Percentiles rank a stretch among this genome's conserved stretches.
Evolutionary conservation across 2,113 vertebrate species (phyloP).

Genomic region (Forbesichthys agassizii): DNA sequence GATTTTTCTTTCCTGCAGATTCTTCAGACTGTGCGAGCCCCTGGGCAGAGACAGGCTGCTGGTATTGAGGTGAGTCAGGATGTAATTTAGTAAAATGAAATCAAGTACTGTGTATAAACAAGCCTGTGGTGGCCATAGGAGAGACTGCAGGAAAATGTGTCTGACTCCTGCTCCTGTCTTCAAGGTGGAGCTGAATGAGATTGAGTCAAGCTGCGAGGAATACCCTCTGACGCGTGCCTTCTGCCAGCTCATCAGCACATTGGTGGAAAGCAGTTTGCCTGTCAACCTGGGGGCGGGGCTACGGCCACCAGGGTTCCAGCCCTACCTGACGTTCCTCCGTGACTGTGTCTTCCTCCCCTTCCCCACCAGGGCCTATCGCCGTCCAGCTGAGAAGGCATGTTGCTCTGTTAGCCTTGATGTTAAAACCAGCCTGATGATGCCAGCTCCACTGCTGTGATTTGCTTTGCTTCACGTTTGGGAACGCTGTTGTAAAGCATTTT

Average conservation of each 20-base stretch:
- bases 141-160: too few relatives aligned
- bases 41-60: slow-evolving; percentile 89
- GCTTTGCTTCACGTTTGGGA: too few relatives aligned
- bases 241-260: slow-evolving; percentile 89
- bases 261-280: slow-evolving; percentile 92
- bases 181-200: slow-evolving; percentile 95
- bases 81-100: too few relatives aligned
- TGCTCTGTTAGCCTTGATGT: not conserved
- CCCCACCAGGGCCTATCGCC: slow-evolving; percentile 92
- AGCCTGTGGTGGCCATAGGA: too few relatives aligned
- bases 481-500: too few relatives aligned
- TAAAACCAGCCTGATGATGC: not conserved
- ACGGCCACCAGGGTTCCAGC: slow-evolving; percentile 92
- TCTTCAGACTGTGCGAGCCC: slow-evolving; percentile 88
- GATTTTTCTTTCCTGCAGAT: slow-evolving; percentile 75
- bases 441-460: too few relatives aligned
- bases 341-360: slow-evolving; percentile 94
- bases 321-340: slow-evolving; percentile 92
- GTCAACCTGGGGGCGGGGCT: slow-evolving; percentile 91
- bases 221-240: slow-evolving; percentile 92
- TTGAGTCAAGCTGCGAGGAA: slow-evolving; percentile 95
- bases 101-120: too few relatives aligned
- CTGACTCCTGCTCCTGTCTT: slow-evolving; percentile 3
- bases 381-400: slow-evolving; percentile 90
- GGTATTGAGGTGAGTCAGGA: slow-evolving; percentile 88